Evolutionary conservation across 2,113 vertebrate genomes (phyloP).

Genomic region (Gobius niger): DNA sequence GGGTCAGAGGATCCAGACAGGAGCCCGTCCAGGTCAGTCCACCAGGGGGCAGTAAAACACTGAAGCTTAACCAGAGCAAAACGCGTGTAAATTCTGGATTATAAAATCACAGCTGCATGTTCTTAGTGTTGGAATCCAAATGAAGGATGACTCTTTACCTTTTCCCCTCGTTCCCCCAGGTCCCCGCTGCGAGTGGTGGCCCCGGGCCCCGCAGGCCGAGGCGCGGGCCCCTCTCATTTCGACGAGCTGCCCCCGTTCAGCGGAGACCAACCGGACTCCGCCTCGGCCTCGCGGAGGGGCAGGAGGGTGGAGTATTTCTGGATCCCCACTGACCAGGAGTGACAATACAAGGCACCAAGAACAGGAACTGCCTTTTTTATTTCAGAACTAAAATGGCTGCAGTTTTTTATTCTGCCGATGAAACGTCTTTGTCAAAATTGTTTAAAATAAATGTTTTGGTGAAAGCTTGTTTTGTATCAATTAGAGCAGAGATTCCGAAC

Average conservation of each 20-base stretch:
- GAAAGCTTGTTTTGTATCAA: not conserved
- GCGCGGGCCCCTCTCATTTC: conserved; percentile 60
- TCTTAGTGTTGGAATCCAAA: too few species aligned
- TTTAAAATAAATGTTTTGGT: not conserved
- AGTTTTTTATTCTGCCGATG: too few species aligned
- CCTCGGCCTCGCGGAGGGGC: conserved; percentile 18
- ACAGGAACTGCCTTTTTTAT: not conserved
- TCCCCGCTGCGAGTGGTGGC: conserved; percentile 65
- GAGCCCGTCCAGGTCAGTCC: conserved; percentile 59
- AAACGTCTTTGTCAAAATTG: too few species aligned
- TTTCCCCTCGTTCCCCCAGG: conserved; percentile 35
- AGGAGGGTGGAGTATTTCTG: conserved; percentile 66
- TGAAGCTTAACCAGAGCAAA: too few species aligned
- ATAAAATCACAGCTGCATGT: not conserved
- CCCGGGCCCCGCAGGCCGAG: conserved; percentile 42
- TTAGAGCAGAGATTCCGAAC: too few species aligned
- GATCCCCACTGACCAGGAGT: conserved; percentile 66
- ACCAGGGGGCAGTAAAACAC: conserved; percentile 22
- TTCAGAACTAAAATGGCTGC: too few species aligned
- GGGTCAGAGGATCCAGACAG: conserved; percentile 71
- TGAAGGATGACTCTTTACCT: too few species aligned
- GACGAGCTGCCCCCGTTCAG: conserved; percentile 66
- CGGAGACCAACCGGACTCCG: conserved; percentile 32
- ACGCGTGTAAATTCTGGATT: not conserved
- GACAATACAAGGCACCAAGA: not conserved